A percentile compares a stretch with the other conserved stretches of the same genome.
Conservation (phyloP, 2,797 vertebrate species). For the Lerista edwardsae region DNA sequence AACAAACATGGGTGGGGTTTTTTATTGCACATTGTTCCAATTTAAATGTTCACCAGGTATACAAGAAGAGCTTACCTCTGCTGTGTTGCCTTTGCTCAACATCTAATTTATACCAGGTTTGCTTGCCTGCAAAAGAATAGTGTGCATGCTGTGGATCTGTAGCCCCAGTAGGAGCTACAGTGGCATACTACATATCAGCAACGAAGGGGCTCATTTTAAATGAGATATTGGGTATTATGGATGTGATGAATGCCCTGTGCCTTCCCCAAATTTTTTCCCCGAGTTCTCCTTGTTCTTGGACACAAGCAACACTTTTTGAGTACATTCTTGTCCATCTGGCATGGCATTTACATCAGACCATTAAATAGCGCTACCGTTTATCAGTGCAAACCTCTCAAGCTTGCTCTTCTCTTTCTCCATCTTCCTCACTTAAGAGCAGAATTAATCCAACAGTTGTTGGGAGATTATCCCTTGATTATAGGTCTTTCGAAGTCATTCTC, state of each 20-base stretch:
- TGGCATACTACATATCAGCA: not conserved
- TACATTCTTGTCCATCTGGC: not conserved
- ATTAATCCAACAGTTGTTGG: not conserved
- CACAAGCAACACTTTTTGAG: not conserved
- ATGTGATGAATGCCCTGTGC: too few relatives aligned
- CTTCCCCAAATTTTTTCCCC: too few relatives aligned
- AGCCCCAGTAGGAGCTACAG: not conserved
- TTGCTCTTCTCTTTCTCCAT: not conserved
- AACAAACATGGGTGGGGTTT: not conserved
- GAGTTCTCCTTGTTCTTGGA: too few relatives aligned
- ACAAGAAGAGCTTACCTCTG: not conserved
- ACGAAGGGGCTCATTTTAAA: not conserved
- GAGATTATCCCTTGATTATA: not conserved
- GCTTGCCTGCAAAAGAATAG: not conserved
- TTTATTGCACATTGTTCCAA: not conserved
- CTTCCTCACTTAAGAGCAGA: not conserved
- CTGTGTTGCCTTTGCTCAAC: not conserved
- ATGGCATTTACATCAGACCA: not conserved
- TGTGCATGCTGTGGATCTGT: not conserved
- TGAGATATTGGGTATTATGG: too few relatives aligned
- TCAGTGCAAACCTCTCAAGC: not conserved
- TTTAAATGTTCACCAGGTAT: not conserved
- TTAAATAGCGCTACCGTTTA: not conserved
- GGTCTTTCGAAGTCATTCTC: too few relatives aligned
- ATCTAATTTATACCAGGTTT: not conserved